These are phyloP conservation scores for Heptranchias perlo DNA, from an alignment of 2,113 vertebrate species.

Conservation along the genomic window DNA sequence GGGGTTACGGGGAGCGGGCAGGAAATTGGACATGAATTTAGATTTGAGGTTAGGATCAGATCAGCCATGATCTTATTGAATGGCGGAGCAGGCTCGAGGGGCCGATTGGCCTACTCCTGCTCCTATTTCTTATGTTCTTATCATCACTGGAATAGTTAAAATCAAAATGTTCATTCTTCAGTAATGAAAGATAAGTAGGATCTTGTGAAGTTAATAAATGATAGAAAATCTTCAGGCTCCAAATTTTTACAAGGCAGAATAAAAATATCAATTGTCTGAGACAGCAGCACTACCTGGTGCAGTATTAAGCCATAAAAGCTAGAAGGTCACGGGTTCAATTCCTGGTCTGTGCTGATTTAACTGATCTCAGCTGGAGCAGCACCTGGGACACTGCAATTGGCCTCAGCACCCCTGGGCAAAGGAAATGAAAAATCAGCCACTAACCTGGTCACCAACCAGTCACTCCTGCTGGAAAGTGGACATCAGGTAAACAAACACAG, in stretches of 20 bases:
- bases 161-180: background rate
- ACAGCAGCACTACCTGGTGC: background rate
- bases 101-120: no score
- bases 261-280: background rate
- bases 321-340: background rate
- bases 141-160: no score
- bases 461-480: background rate
- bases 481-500: background rate
- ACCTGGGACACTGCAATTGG: background rate
- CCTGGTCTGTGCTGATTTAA: background rate
- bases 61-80: no score
- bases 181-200: background rate
- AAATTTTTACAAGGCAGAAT: background rate
- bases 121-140: no score
- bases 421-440: background rate
- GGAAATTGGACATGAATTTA: no score
- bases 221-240: background rate
- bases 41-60: no score
- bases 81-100: no score
- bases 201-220: background rate
- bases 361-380: background rate
- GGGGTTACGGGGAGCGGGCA: no score
- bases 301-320: background rate
- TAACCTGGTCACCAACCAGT: background rate
- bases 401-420: background rate